Conservation (phyloP, 2,888 invertebrate genomes). For the Synergus itoensis region DNA sequence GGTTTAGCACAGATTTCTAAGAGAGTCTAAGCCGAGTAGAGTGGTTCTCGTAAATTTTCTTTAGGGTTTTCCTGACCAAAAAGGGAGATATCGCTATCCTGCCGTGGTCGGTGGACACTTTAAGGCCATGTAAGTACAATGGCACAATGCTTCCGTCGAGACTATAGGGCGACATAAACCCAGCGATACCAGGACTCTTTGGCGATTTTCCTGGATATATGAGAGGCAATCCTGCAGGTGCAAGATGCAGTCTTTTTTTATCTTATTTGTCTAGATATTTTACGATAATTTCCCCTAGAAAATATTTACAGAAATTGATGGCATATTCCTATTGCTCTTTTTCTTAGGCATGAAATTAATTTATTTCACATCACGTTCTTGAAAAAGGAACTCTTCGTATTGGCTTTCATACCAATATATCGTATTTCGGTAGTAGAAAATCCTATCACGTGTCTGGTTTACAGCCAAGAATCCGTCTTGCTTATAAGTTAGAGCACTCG, state of each 20-base stretch:
- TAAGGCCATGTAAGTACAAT: neutral
- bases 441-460: conserved; percentile 31
- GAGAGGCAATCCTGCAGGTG: neutral
- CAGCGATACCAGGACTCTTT: neutral
- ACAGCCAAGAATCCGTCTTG: conserved; percentile 20
- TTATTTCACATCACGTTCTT: conserved; percentile 12
- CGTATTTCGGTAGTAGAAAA: conserved; percentile 14
- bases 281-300: neutral
- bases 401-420: conserved; percentile 33
- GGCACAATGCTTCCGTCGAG: neutral
- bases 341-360: conserved; percentile 11
- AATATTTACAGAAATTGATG: neutral
- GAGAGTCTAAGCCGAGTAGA: neutral
- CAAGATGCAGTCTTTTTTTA: neutral
- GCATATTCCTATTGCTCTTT: neutral
- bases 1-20: neutral
- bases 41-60: neutral
- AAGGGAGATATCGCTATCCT: conserved; percentile 4
- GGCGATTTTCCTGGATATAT: neutral
- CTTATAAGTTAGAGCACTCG: neutral
- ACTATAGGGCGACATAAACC: conserved; percentile 1
- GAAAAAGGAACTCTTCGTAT: conserved; percentile 14
- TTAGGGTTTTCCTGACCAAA: neutral
- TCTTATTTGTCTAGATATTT: neutral
- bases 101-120: neutral